Evolutionary conservation across 2,797 vertebrate species (phyloP), one percentile per base, ranked within the genome.

Genomic region (Borostomias antarcticus): DNA sequence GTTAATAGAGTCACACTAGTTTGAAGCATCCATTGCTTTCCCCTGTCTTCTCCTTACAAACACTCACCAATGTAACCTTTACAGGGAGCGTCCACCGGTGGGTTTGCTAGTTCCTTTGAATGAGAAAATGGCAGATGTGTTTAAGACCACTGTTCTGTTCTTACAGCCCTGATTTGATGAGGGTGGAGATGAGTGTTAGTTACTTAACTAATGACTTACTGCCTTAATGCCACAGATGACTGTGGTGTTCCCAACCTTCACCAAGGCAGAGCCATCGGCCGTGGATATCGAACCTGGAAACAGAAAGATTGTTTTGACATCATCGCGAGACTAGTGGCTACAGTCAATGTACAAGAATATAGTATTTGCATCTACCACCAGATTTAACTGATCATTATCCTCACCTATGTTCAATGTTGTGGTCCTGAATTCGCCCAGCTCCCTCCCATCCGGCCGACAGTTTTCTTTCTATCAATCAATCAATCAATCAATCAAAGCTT

Each of bases 161-260:
- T 28, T 13, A 26, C 33, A 23, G 21, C 32, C 23, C 28, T 43
- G 17, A 5, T 54, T 29, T 35, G 4, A 45, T 17, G 37, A 45
- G 7, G 9, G 9, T 17, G 2, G 5, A 30, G 7, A 57, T 4
- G 1, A 10, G 23, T 21, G 5, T 64, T 63, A 4, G 29, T n/a
- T n/a, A n/a, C n/a, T n/a, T n/a, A n/a, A n/a, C n/a, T n/a, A n/a
- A n/a, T 33, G 8, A 51, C 56, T 72, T 78, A 93, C 97, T 79
- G 93, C 95, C 91, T 98, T 99, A 70, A 99, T 89, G 47, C 97
- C 97, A 82, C 97, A 99, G 64, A 99, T 94, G 45, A 98, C 92
- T 0, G 95, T 98, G 1, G 96, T 98, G 85, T 97, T 98, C 76
- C 98, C 98, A 50, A 98, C 77, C 82, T 98, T 99, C 72, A 98